Evolutionary conservation across 2,797 vertebrate genomes (phyloP).

Genomic region (Esox lucius): DNA sequence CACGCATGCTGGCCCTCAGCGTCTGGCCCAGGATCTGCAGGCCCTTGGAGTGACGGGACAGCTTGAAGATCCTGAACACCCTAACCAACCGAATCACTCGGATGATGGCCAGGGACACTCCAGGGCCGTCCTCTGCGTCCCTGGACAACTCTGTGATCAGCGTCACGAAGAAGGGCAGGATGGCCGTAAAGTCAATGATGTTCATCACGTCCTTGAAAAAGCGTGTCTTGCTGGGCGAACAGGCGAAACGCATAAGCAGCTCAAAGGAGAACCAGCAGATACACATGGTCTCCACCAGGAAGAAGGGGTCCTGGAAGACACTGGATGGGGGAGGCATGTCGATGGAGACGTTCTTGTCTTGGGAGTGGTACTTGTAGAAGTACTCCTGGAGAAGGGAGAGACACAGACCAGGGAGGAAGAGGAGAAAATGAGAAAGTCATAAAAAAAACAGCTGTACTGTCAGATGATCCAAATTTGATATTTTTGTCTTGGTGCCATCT

Average conservation of each 20-base stretch:
- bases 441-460: neutral
- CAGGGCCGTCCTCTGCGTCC: conserved; percentile 76
- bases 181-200: conserved; percentile 88
- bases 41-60: conserved; percentile 88
- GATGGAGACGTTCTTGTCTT: conserved; percentile 55
- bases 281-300: conserved; percentile 86
- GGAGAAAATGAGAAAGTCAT: conserved; percentile 18
- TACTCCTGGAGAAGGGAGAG: conserved; percentile 44
- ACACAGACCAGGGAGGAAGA: neutral
- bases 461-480: neutral
- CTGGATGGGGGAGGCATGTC: conserved; percentile 42
- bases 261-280: conserved; percentile 92
- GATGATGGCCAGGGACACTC: conserved; percentile 86
- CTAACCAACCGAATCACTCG: conserved; percentile 86
- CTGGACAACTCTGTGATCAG: conserved; percentile 85
- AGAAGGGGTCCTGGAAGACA: conserved; percentile 83
- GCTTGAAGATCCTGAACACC: conserved; percentile 89
- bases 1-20: conserved; percentile 84
- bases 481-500: neutral
- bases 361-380: conserved; percentile 52
- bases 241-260: conserved; percentile 78
- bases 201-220: conserved; percentile 94
- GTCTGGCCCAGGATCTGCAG: conserved; percentile 89
- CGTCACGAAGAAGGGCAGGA: conserved; percentile 87
- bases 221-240: conserved; percentile 79